phyloP scores from a whole-genome alignment of 2,797 vertebrate genomes.

The Danio kyathit region DNA sequence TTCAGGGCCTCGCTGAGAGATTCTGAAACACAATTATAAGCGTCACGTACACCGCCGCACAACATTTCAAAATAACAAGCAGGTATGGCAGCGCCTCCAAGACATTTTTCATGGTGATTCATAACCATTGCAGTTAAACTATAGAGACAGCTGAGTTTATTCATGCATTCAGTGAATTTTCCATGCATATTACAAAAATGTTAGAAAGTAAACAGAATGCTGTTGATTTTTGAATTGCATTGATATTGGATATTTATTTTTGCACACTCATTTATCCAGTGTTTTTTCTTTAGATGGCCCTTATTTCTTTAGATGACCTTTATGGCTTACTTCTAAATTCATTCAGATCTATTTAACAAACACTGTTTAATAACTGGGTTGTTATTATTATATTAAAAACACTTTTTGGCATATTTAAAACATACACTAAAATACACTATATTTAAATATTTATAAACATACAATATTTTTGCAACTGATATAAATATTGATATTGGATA shows the following conservation, averaged over 20 bases:
- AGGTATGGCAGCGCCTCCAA: background rate
- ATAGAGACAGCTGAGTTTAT: background rate
- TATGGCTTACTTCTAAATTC: background rate
- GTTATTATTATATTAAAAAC: too few species aligned
- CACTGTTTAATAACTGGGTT: too few species aligned
- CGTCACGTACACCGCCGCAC: background rate
- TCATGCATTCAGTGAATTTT: background rate
- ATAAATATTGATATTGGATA: too few species aligned
- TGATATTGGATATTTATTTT: background rate
- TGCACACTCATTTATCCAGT: background rate
- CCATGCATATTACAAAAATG: background rate
- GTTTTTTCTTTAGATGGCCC: constrained; percentile 14
- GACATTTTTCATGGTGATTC: background rate
- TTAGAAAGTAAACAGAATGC: too few species aligned
- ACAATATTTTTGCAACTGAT: too few species aligned
- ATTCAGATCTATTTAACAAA: too few species aligned
- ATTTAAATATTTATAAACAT: too few species aligned
- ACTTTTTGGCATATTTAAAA: too few species aligned
- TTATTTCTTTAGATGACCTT: constrained; percentile 12
- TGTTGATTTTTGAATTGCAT: too few species aligned
- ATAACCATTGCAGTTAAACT: constrained; percentile 7
- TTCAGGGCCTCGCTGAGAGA: constrained; percentile 75
- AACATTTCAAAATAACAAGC: constrained; percentile 32
- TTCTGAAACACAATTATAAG: constrained; percentile 68
- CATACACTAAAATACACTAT: too few species aligned